A percentile compares a stretch with the other conserved stretches of the same genome.
phyloP scores from a whole-genome alignment of 1,140 invertebrate genomes.

The Aphaenogaster rudis region DNA sequence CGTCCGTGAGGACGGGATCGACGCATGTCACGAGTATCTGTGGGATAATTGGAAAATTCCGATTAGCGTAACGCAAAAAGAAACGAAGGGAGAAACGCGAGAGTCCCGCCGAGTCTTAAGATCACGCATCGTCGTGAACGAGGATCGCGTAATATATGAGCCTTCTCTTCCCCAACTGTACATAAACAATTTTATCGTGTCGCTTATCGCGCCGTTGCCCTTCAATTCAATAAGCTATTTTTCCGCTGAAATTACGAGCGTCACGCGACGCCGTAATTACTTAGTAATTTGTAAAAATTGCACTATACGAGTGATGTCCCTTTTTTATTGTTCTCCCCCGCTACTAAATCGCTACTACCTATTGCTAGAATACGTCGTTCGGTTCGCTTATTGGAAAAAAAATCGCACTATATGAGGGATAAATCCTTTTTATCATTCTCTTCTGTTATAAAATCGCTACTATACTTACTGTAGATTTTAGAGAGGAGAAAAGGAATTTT shows the following conservation, averaged over 20 bases:
- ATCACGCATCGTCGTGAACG: neutral
- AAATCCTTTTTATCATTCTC: neutral
- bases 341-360: no score
- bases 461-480: neutral
- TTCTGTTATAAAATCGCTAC: neutral
- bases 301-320: no score
- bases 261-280: conserved; percentile 26
- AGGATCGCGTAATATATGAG: neutral
- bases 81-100: neutral
- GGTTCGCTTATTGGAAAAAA: neutral
- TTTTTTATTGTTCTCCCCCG: no score
- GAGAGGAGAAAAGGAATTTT: neutral
- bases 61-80: neutral
- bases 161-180: neutral
- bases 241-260: conserved; percentile 33
- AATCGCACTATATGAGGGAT: neutral
- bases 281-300: no score
- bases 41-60: neutral
- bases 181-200: conserved; percentile 16
- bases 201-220: conserved; percentile 2
- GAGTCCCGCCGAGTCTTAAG: neutral
- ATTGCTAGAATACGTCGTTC: neutral
- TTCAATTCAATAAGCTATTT: conserved; percentile 25
- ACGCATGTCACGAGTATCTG: neutral
- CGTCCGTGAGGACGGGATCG: neutral